Base-by-base conservation (phyloP, 2,888 invertebrate genomes). In the Limnephilus lunatus region DNA sequence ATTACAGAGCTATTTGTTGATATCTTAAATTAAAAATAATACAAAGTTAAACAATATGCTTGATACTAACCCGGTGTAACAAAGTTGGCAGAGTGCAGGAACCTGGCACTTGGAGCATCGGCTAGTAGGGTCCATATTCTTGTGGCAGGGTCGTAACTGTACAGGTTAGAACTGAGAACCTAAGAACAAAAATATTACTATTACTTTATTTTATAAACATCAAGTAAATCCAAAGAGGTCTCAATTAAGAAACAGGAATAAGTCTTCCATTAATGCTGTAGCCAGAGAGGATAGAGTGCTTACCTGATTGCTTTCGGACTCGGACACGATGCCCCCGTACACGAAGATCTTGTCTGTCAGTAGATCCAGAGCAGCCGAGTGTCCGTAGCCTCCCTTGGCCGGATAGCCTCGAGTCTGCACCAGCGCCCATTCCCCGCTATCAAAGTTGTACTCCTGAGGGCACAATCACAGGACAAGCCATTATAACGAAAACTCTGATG, bases 381-480 rank as follows among this genome's bases (percentile, higher is more conserved):
- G 99, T 0, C 99, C 99, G 94, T 98, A 99, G 0, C 99, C 98
- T 0, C 98, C 99, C 94, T 98, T 98, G 0, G 99, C 98, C 4
- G 98, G 97, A 95, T 98, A 99, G 0, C 98, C 98, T 80, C 95
- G 95, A 0, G 98, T 98, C 93, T 97, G 96, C 1, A 98, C 97
- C 68, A 98, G 96, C 94, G 96, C 97, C 98, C 98, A 98, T 94
- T 97, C 97, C 19, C 97, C 96, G 12, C 97, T 97, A 81, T 97
- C 98, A 94, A 97, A 97, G 94, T 97, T 97, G 94, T 97, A 98
- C 94, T 98, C 98, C 95, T 97, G 96, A 68, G 25, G 68, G n/a
- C 68, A 68, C 25, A 68, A 25, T 25, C 9, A 68, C 9, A 68
- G 68, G 68, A 68, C 25, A 68, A 25, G 5, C 1, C 25, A 25